A percentile compares a stretch with the other conserved stretches of the same genome.
Conservation (phyloP, 2,888 invertebrate genomes). For the Pollenia griseotomentosa region DNA sequence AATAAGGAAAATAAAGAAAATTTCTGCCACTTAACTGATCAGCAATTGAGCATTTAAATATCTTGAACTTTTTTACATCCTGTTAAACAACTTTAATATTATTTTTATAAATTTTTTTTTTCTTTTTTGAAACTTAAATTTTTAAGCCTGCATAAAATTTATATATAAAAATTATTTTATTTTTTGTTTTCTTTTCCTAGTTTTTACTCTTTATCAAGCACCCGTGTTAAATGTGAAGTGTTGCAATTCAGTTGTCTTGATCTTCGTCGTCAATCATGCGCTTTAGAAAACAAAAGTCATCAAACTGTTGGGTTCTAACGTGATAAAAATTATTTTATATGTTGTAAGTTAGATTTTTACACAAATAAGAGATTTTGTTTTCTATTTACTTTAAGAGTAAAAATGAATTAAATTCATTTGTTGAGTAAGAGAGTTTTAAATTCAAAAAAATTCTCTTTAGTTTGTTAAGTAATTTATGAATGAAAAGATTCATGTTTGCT, state of each 20-base stretch:
- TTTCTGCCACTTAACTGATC: neutral
- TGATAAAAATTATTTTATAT: conserved; percentile 71
- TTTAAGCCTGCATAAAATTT: conserved; percentile 15
- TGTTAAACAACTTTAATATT: conserved; percentile 57
- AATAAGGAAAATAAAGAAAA: conserved; percentile 15
- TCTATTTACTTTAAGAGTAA: neutral
- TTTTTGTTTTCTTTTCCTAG: neutral
- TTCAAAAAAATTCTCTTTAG: conserved; percentile 35
- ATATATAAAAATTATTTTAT: neutral
- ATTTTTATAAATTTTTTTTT: conserved; percentile 8
- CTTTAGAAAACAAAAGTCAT: conserved; percentile 72
- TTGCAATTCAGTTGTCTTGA: conserved; percentile 23
- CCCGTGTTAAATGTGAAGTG: neutral
- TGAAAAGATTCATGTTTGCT: conserved; percentile 53
- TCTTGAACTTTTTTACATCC: conserved; percentile 54
- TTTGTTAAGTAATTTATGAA: conserved; percentile 53
- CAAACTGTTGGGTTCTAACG: conserved; percentile 72
- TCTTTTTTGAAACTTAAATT: conserved; percentile 1
- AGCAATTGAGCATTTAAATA: conserved; percentile 4
- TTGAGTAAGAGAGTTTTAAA: neutral
- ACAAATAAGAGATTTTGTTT: conserved; percentile 29
- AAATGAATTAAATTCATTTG: conserved; percentile 59
- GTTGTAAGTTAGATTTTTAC: conserved; percentile 48
- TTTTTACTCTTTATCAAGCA: neutral
- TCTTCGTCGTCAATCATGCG: conserved; percentile 68